A percentile compares a stretch with the other conserved stretches of the same genome.
Conservation (phyloP, 2,797 vertebrate species). For the Spinibarbus caldwelli region DNA sequence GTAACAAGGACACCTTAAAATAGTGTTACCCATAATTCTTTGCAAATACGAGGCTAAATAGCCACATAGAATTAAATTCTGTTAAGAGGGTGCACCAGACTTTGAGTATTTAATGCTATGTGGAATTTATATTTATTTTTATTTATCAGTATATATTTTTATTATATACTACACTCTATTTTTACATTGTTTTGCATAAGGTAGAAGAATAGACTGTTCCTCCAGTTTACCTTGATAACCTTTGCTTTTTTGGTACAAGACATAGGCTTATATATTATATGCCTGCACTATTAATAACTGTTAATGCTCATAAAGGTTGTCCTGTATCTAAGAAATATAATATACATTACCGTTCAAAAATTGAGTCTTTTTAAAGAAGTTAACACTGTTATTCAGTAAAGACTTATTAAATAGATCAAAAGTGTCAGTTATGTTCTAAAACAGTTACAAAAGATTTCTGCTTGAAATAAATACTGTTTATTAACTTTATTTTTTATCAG, state of each 20-base stretch:
- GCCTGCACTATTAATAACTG: neutral
- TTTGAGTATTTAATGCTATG: neutral
- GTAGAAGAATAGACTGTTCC: neutral
- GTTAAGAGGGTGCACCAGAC: neutral
- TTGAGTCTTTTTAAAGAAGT: neutral
- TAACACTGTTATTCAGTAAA: neutral
- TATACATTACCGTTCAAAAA: neutral
- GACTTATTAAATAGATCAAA: neutral
- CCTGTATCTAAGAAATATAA: neutral
- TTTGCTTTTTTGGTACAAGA: neutral
- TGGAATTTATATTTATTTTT: neutral
- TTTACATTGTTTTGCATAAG: neutral
- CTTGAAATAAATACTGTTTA: neutral
- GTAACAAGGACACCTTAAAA: neutral
- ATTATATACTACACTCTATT: neutral
- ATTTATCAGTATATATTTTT: neutral
- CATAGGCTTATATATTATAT: neutral
- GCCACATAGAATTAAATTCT: neutral
- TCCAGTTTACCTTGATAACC: neutral
- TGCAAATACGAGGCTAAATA: neutral
- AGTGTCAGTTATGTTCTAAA: neutral
- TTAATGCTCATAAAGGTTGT: neutral
- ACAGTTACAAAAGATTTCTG: neutral
- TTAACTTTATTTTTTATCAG: neutral
- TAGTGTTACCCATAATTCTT: neutral